Conservation (phyloP, 2,888 invertebrate genomes). For the Itoplectis maculator region DNA sequence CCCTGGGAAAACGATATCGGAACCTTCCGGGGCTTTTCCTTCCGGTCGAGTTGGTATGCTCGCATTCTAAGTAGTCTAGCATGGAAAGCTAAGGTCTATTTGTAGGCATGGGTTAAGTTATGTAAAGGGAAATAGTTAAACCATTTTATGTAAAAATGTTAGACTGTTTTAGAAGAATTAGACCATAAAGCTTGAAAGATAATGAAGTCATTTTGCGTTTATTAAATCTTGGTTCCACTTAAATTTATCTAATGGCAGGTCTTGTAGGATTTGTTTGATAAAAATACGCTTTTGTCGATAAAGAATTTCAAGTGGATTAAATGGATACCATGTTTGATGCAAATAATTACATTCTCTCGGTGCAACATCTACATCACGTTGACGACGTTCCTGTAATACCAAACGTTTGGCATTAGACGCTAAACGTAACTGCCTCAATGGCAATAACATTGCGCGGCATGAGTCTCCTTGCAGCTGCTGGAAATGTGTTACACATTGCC, state of each 20-base stretch:
- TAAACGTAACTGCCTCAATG: neutral
- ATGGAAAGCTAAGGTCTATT: neutral
- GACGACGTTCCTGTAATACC: neutral
- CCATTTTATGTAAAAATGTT: no score
- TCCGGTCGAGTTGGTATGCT: conserved; percentile 20
- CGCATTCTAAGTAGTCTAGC: neutral
- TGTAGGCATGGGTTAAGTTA: neutral
- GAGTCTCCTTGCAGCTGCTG: conserved; percentile 12
- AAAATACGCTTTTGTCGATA: no score
- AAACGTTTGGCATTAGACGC: neutral
- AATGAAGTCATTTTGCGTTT: no score
- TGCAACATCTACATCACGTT: neutral
- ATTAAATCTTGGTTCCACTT: no score
- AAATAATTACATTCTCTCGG: no score
- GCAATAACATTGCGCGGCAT: conserved; percentile 43
- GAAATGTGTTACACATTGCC: conserved; percentile 51
- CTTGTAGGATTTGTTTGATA: no score
- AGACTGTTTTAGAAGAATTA: no score
- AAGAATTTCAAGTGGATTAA: no score
- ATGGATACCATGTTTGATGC: no score
- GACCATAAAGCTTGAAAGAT: no score
- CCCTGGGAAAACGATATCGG: conserved; percentile 30
- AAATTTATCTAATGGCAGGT: no score
- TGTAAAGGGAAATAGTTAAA: neutral
- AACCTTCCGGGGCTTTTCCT: conserved; percentile 18